Conservation (phyloP, 1,140 invertebrate genomes). For the Apis florea region DNA sequence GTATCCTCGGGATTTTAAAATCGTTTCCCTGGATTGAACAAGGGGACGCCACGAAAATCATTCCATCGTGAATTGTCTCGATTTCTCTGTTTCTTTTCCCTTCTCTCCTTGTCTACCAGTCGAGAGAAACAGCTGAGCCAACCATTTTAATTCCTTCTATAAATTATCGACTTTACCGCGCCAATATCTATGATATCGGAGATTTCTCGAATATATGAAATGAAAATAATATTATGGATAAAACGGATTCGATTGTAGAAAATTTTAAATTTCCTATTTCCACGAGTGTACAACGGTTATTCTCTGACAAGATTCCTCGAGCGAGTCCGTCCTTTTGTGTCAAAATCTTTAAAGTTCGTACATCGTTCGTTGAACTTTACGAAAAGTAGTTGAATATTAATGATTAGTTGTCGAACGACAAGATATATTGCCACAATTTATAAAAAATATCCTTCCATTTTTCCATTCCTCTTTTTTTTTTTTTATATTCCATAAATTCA, state of each 20-base stretch:
- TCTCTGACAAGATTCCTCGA: not conserved
- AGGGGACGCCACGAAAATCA: conserved; percentile 54
- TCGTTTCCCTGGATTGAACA: conserved; percentile 60
- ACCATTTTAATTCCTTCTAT: not conserved
- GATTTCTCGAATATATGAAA: not conserved
- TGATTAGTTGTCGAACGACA: not conserved
- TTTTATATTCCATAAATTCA: not conserved
- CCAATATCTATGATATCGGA: not conserved
- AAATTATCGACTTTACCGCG: not conserved
- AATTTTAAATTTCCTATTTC: not conserved
- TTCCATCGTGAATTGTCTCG: conserved; percentile 46
- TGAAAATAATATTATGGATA: not conserved
- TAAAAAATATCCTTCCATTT: not conserved
- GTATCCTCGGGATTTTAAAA: conserved; percentile 56
- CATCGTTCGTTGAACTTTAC: not conserved
- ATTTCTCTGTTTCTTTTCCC: not conserved
- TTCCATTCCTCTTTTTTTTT: not conserved
- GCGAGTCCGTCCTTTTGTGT: not conserved
- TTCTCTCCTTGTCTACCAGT: not conserved
- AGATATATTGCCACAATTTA: not conserved
- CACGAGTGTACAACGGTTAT: not conserved
- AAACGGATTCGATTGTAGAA: not conserved
- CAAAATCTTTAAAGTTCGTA: not conserved
- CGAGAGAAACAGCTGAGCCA: not conserved
- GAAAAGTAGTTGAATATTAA: not conserved